These are phyloP conservation scores for Phengaris arion DNA, from an alignment of 2,888 invertebrate species.

Conservation along the genomic window DNA sequence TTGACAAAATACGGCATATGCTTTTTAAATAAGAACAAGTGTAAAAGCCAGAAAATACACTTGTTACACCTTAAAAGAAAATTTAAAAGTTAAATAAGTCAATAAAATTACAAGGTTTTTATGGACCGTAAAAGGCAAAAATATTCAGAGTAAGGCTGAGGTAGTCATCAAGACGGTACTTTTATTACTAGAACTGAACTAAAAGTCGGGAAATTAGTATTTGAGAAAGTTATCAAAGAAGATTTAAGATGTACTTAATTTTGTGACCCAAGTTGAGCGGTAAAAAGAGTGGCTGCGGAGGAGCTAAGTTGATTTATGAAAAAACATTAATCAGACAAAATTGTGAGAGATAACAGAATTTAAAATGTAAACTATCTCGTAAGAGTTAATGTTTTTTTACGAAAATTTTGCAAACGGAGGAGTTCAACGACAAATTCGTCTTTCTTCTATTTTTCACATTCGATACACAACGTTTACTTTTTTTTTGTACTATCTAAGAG, in stretches of 20 bases:
- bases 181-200: slow-evolving; percentile 22
- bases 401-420: no score
- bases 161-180: slow-evolving; percentile 10
- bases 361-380: background rate
- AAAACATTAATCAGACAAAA: background rate
- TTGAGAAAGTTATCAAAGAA: slow-evolving; percentile 23
- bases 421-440: no score
- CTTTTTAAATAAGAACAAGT: background rate
- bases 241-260: slow-evolving; percentile 24
- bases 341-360: background rate
- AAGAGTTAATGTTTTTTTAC: no score
- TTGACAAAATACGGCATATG: background rate
- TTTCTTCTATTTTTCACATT: no score
- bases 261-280: slow-evolving; percentile 4
- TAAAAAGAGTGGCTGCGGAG: background rate
- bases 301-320: slow-evolving; percentile 14
- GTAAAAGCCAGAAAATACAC: background rate
- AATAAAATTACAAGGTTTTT: slow-evolving; percentile 8
- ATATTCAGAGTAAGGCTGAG: slow-evolving; percentile 5
- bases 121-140: slow-evolving; percentile 24
- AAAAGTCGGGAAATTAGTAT: slow-evolving; percentile 23
- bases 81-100: slow-evolving; percentile 12
- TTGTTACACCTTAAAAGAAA: background rate
- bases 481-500: no score
- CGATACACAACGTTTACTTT: no score